Base-by-base conservation (phyloP, 2,797 vertebrate genomes). In the Rhadinocentrus ornatus region DNA sequence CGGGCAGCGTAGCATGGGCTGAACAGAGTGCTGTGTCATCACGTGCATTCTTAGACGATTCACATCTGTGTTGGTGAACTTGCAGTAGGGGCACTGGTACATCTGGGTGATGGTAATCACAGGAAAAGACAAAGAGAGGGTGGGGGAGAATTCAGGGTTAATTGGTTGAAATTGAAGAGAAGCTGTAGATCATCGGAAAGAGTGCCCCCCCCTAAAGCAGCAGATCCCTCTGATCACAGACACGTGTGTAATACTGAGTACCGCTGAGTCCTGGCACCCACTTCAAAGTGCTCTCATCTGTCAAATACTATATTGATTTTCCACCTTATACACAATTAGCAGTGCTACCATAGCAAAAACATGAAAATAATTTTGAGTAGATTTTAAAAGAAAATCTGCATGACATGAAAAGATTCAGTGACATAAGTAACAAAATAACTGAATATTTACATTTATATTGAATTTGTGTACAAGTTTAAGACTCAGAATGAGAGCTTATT, bases 61-160 rank as follows among this genome's bases (percentile, higher is more conserved):
- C 92, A 99, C 94, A 18, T 99, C 98, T 0, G 96, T 92, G 80
- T 97, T 99, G 90, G 96, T 97, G 92, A 99, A 99, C 91, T 98
- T 99, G 95, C 98, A 99, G 66, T 99, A 99, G 0, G 97, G 98
- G 86, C 98, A 99, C 96, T 99, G 98, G 93, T 95, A 99, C 94
- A 97, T 95, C 98, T 99, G 85, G 69, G 56, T 16, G 69, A 62
- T 29, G 60, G 60, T 6, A 69, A 65, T 77, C 56, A 53, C 31
- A 69, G 46, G 50, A 39, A 62, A 1, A 75, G 62, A 73, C 53
- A 63, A 35, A 63, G 56, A 22, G 32, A 10, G 26, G 15, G n/a
- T 22, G 27, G 8, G 29, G 3, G 27, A 16, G 12, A 66, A 55
- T 54, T 52, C 29, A 56, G 76, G 77, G 75, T 91, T 87, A 88